A percentile compares a stretch with the other conserved stretches of the same genome.
Conservation (phyloP, 2,888 invertebrate species). For the Gortyna flavago region DNA sequence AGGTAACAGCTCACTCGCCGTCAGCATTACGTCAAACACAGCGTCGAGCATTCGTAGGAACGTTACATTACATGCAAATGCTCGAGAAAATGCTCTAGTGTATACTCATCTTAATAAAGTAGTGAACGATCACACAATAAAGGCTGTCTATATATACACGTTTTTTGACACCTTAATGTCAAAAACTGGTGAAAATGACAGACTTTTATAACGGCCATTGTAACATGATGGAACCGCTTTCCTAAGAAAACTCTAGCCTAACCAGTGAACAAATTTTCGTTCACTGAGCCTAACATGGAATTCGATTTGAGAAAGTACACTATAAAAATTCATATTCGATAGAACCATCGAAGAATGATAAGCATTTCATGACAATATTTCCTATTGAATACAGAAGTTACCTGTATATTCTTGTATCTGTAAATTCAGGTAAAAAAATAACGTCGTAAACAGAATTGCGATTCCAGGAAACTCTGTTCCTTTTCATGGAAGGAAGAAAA, state of each 20-base stretch:
- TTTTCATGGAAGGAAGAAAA: neutral
- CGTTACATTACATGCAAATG: no score
- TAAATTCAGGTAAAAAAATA: neutral
- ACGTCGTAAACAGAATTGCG: neutral
- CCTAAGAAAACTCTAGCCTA: neutral
- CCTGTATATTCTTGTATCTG: neutral
- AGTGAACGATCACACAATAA: no score
- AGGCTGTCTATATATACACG: no score
- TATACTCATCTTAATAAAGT: no score
- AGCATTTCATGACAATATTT: neutral
- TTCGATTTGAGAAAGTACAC: neutral
- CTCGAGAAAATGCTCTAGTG: no score
- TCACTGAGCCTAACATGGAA: neutral
- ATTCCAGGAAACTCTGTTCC: slow-evolving; percentile 4
- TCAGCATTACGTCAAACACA: no score
- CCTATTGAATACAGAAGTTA: neutral
- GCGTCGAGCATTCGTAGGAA: no score
- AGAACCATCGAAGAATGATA: neutral
- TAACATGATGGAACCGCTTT: neutral
- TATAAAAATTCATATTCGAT: neutral
- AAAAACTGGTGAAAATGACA: neutral
- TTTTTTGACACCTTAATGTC: neutral
- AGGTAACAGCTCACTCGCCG: no score
- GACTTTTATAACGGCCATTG: neutral
- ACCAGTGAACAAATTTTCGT: no score